Conservation (phyloP, 1,140 invertebrate species). For the Tachypleus tridentatus region DNA sequence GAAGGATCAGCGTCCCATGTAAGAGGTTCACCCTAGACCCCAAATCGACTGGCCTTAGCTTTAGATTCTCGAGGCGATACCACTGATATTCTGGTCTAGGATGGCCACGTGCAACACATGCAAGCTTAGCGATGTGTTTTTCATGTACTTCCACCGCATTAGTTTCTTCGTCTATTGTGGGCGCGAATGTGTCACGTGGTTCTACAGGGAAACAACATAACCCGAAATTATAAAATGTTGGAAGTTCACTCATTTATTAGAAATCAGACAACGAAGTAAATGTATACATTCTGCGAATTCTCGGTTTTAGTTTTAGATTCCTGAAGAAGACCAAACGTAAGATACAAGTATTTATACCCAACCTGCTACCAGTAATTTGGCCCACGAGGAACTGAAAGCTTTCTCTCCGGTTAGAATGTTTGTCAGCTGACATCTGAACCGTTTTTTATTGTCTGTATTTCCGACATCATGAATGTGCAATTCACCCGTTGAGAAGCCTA, state of each 20-base stretch:
- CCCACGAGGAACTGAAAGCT: slow-evolving; percentile 18
- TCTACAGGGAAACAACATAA: too few relatives aligned
- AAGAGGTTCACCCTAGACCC: slow-evolving; percentile 11
- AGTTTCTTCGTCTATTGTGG: background rate
- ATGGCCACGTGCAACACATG: slow-evolving; percentile 12
- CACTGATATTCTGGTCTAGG: slow-evolving; percentile 11
- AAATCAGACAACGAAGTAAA: too few relatives aligned
- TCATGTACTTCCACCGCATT: slow-evolving; percentile 16
- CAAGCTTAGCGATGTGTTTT: slow-evolving; percentile 11
- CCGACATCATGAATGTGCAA: slow-evolving; percentile 16
- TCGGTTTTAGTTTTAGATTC: too few relatives aligned
- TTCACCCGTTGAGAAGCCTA: slow-evolving; percentile 17
- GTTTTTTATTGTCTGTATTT: slow-evolving; percentile 10
- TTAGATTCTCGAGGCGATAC: slow-evolving; percentile 9
- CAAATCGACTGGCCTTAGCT: slow-evolving; percentile 3
- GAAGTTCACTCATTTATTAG: too few relatives aligned
- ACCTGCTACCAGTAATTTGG: slow-evolving; percentile 17
- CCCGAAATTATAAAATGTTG: too few relatives aligned
- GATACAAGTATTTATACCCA: too few relatives aligned
- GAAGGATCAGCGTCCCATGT: slow-evolving; percentile 20
- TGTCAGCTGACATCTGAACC: slow-evolving; percentile 20
- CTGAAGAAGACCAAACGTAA: too few relatives aligned
- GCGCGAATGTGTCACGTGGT: too few relatives aligned
- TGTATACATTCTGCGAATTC: too few relatives aligned
- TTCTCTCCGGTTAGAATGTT: slow-evolving; percentile 17